Conservation (phyloP, 2,888 invertebrate species). For the Agrochola circellaris region DNA sequence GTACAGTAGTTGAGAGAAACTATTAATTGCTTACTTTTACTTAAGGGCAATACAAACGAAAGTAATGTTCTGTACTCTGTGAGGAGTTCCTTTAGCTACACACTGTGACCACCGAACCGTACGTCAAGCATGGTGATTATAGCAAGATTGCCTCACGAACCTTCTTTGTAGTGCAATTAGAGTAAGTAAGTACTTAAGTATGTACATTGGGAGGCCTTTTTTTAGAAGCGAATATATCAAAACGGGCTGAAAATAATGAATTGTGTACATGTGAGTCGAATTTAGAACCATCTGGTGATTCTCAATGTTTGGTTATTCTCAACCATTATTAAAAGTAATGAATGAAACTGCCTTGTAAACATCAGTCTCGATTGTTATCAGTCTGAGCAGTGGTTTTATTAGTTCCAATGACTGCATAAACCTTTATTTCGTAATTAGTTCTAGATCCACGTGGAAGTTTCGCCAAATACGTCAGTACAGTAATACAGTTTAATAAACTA, state of each 20-base stretch:
- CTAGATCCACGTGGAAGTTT: conserved; percentile 31
- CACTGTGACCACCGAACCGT: conserved; percentile 11
- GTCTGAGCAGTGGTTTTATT: conserved; percentile 25
- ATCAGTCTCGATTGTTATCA: conserved; percentile 28
- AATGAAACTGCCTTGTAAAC: conserved; percentile 34
- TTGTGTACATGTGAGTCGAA: background rate
- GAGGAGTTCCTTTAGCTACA: background rate
- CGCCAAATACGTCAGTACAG: conserved; percentile 30
- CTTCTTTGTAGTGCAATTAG: background rate
- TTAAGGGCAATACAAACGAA: conserved; percentile 5
- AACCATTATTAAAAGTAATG: background rate
- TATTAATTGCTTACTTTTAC: conserved; percentile 23
- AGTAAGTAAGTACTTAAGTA: background rate
- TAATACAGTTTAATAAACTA: conserved; percentile 51
- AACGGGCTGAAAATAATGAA: background rate
- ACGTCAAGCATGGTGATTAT: conserved; percentile 15
- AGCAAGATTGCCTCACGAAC: conserved; percentile 17
- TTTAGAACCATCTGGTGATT: conserved; percentile 17
- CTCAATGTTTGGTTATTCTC: background rate
- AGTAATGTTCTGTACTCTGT: background rate
- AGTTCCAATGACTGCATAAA: conserved; percentile 45
- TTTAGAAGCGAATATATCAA: background rate
- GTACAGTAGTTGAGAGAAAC: conserved; percentile 13
- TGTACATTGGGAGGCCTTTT: background rate
- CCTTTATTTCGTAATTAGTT: conserved; percentile 29